phyloP scores from a whole-genome alignment of 2,888 invertebrate species.

The Ormyrus thymus region DNA sequence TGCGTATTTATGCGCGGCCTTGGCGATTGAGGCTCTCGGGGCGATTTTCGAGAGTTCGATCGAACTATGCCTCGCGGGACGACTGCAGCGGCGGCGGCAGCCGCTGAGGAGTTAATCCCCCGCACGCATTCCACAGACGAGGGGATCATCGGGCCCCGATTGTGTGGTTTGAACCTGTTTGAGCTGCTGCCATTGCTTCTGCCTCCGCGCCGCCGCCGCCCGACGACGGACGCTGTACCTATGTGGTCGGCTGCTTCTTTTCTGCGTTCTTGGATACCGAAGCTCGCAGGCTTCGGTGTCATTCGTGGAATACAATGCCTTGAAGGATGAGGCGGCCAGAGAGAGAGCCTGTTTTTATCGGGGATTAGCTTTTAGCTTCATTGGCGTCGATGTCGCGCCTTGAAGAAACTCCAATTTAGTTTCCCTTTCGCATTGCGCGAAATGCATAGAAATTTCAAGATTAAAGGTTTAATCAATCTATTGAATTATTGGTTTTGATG shows the following conservation, averaged over 20 bases:
- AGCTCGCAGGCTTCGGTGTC: constrained; percentile 24
- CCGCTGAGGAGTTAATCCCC: constrained; percentile 48
- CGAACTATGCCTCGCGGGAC: constrained; percentile 11
- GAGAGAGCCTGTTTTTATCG: not conserved
- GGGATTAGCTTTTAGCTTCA: constrained; percentile 3
- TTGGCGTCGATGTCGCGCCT: not conserved
- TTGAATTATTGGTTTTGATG: constrained; percentile 25
- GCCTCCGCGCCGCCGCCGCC: not conserved
- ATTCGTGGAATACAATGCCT: constrained; percentile 19
- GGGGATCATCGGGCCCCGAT: constrained; percentile 38
- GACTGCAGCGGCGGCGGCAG: not conserved
- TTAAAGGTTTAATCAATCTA: not conserved
- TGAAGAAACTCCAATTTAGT: too few species aligned
- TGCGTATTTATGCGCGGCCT: constrained; percentile 32
- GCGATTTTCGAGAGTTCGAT: constrained; percentile 25
- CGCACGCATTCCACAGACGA: constrained; percentile 18
- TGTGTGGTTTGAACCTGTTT: constrained; percentile 48
- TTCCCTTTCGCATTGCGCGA: too few species aligned
- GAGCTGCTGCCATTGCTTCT: not conserved
- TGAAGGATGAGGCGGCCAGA: not conserved
- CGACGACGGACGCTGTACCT: not conserved
- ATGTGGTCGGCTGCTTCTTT: not conserved
- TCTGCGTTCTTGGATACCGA: not conserved
- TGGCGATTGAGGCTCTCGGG: not conserved
- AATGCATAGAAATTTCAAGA: too few species aligned